These are phyloP conservation scores for Styela plicata DNA, from an alignment of 23 tunicate species.

Conservation along the genomic window DNA sequence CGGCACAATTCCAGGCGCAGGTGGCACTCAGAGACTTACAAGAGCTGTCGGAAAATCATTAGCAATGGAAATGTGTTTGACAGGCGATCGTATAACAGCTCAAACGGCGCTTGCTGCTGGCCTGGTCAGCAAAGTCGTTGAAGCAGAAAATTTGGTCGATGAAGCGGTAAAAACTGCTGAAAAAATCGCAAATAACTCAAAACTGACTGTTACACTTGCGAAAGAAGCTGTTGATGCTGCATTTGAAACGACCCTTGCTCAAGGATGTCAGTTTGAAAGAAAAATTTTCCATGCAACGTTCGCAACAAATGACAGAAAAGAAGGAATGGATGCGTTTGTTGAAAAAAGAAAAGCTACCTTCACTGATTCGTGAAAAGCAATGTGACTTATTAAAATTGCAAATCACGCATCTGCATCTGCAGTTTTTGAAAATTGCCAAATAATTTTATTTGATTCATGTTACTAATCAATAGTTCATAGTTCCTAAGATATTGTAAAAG, in stretches of 20 bases:
- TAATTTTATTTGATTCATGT: background rate
- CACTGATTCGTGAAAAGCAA: conserved; percentile 16
- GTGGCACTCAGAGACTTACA: conserved; percentile 93
- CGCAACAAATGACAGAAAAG: conserved; percentile 84
- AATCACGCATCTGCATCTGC: background rate
- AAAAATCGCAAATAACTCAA: conserved; percentile 82
- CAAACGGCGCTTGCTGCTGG: conserved; percentile 84
- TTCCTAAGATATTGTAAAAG: no score
- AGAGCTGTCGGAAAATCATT: conserved; percentile 93
- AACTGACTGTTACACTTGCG: conserved; percentile 74
- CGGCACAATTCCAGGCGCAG: conserved; percentile 99
- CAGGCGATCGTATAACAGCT: conserved; percentile 73
- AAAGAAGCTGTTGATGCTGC: conserved; percentile 92
- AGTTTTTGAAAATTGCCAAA: background rate
- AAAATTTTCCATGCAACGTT: conserved; percentile 86
- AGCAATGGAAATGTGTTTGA: conserved; percentile 94
- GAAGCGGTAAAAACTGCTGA: conserved; percentile 97
- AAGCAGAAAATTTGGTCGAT: conserved; percentile 52
- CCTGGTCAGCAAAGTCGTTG: conserved; percentile 69
- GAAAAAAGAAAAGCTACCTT: conserved; percentile 93
- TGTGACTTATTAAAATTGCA: background rate
- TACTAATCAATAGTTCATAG: no score
- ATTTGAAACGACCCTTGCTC: conserved; percentile 82
- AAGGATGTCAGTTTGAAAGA: conserved; percentile 89
- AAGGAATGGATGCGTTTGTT: conserved; percentile 95